These are phyloP conservation scores for Coluber constrictor DNA, from an alignment of 2,797 vertebrate species.

Conservation along the genomic window DNA sequence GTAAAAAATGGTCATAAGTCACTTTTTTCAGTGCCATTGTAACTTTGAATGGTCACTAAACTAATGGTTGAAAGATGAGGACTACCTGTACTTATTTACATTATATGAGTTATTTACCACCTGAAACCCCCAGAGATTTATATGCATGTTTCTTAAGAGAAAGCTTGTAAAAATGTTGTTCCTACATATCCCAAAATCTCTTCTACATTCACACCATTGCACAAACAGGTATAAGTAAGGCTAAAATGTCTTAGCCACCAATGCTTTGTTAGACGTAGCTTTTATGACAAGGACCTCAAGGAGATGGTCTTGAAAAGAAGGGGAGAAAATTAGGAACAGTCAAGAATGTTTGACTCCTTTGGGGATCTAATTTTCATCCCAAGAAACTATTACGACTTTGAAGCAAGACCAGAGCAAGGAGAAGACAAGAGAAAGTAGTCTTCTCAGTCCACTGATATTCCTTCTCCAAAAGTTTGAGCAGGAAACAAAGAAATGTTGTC, in stretches of 20 bases:
- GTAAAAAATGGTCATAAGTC: not conserved
- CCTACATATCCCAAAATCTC: not conserved
- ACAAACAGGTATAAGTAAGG: too few species aligned
- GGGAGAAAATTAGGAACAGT: not conserved
- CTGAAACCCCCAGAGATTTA: not conserved
- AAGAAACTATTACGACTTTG: constrained; percentile 29
- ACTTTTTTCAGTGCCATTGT: not conserved
- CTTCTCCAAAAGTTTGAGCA: constrained; percentile 43
- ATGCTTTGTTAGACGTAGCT: not conserved
- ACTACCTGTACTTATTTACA: not conserved
- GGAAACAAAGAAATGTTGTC: constrained; percentile 13
- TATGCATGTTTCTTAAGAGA: not conserved
- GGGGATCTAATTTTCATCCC: constrained; percentile 31
- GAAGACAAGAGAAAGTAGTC: constrained; percentile 29
- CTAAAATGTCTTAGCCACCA: too few species aligned
- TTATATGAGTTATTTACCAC: not conserved
- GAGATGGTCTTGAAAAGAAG: not conserved
- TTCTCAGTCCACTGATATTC: constrained; percentile 29
- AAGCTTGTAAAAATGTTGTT: not conserved
- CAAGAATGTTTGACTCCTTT: constrained; percentile 11
- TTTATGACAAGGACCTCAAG: not conserved
- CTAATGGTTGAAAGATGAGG: not conserved
- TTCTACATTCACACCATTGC: not conserved
- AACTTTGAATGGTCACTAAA: not conserved
- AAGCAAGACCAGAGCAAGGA: fast-evolving